phyloP scores from a whole-genome alignment of 2,888 invertebrate genomes.

The Danaus chrysippus region DNA sequence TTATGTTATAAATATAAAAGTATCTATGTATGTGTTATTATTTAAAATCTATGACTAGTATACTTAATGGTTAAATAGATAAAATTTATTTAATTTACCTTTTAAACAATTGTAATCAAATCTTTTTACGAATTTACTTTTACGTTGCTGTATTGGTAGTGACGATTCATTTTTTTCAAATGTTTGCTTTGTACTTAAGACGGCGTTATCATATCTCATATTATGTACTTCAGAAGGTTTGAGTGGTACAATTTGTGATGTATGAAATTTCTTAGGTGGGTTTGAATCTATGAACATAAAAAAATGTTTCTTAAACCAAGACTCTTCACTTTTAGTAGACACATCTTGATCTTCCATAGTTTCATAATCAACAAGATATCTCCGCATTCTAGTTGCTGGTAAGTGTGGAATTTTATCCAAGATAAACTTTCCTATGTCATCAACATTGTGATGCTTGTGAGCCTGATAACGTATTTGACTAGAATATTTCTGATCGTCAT shows the following conservation, averaged over 20 bases:
- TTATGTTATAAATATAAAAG: too few relatives aligned
- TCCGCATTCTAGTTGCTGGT: constrained; percentile 35
- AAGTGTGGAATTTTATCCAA: constrained; percentile 57
- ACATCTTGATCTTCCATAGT: constrained; percentile 53
- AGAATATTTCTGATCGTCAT: constrained; percentile 54
- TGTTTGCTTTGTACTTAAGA: not conserved
- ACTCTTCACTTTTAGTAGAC: constrained; percentile 60
- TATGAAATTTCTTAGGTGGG: constrained; percentile 55
- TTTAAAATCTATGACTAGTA: too few relatives aligned
- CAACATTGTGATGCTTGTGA: constrained; percentile 63
- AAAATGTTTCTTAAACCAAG: constrained; percentile 66
- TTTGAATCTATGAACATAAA: constrained; percentile 53
- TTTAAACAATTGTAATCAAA: too few relatives aligned
- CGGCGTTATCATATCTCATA: not conserved
- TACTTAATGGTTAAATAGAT: too few relatives aligned
- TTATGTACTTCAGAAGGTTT: constrained; percentile 39
- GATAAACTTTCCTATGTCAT: constrained; percentile 69
- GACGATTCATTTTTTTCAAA: not conserved
- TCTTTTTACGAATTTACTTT: too few relatives aligned
- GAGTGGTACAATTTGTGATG: constrained; percentile 51
- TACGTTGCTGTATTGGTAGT: too few relatives aligned
- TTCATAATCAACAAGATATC: constrained; percentile 50
- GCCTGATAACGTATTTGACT: constrained; percentile 61
- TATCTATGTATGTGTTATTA: too few relatives aligned
- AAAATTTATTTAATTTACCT: too few relatives aligned